Percentiles rank a stretch among this genome's conserved stretches.
phyloP scores from a whole-genome alignment of 1,140 invertebrate species.

The Caenorhabditis brenneri region DNA sequence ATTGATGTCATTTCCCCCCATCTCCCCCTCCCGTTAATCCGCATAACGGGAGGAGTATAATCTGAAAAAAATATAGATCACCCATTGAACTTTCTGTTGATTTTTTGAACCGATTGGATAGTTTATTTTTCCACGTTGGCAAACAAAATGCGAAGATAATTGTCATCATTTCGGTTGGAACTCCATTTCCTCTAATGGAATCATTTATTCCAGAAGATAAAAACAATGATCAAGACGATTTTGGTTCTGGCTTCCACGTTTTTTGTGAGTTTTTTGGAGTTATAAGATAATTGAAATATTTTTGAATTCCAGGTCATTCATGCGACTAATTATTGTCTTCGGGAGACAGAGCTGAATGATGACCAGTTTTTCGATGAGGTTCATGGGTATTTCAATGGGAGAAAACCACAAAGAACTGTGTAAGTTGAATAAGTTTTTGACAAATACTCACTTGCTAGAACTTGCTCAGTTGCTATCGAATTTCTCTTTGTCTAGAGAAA shows the following conservation, averaged over 20 bases:
- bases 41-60: no score
- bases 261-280: neutral
- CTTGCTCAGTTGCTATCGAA: no score
- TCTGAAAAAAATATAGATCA: neutral
- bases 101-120: neutral
- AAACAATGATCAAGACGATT: neutral
- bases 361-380: neutral
- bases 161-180: neutral
- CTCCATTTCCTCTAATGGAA: neutral
- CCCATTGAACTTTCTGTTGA: neutral
- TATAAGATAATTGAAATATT: neutral
- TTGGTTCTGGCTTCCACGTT: neutral
- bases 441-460: no score
- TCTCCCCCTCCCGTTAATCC: no score
- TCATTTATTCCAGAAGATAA: neutral
- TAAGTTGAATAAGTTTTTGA: no score
- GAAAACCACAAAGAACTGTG: neutral
- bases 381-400: neutral
- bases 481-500: no score
- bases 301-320: neutral
- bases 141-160: neutral
- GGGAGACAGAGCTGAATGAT: neutral
- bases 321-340: neutral
- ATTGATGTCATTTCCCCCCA: no score
- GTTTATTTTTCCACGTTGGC: no score